Evolutionary conservation across 2,797 vertebrate species (phyloP), one percentile per base, ranked within the genome.

Genomic region (Enteromius afrohamiltoni): DNA sequence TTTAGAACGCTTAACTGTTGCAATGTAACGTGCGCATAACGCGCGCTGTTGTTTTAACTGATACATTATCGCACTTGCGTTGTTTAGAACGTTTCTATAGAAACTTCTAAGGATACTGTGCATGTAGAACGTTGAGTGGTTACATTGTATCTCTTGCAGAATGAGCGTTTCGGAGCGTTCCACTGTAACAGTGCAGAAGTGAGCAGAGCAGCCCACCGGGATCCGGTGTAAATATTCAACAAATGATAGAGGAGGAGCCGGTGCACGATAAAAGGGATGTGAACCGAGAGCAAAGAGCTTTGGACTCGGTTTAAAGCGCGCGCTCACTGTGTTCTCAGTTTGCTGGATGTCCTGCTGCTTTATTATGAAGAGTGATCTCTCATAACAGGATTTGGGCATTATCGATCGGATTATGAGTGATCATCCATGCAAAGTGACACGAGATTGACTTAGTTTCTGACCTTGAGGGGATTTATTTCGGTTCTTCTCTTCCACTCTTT

Each of bases 211-310:
- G 77, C 40, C 64, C 76, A 79, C 17, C 29, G 26, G 34, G 82
- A 47, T 78, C 77, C 29, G 70, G 62, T 14, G 79, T 78, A 42
- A 82, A 87, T 82, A 70, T 77, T 80, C 74, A 85, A 85, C 87
- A 69, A 69, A 85, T 83, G 80, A 88, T 51, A 87, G 83, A 89
- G 83, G 85, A 85, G 86, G 88, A 87, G 87, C 82, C 76, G 75
- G 49, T 16, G n/a, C 31, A 68, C 65, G 31, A 86, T 86, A 86
- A 79, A 75, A 82, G 87, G 85, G 86, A 91, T 92, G 80, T 75
- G 55, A 75, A 58, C 45, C 83, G 80, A 77, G 68, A 67, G 80
- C 75, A 42, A 10, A 62, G 70, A 31, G 71, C 53, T 79, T 77
- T 60, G 69, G 55, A 58, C 82, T 85, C 80, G 23, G 31, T 40